Evolutionary conservation across 2,888 invertebrate species (phyloP), one percentile per base, ranked within the genome.

Genomic region (Parapristionchus giblindavisi): DNA sequence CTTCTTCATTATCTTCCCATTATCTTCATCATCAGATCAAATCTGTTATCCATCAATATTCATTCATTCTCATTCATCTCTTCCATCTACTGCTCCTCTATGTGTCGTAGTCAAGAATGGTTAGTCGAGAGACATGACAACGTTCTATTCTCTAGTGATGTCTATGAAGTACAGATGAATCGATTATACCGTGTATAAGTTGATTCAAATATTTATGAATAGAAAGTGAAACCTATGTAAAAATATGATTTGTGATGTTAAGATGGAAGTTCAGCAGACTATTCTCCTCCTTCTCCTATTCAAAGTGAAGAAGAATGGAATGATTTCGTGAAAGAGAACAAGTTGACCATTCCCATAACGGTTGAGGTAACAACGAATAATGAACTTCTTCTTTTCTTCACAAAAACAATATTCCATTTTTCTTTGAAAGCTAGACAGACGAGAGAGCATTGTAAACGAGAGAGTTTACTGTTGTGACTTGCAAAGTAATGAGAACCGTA

Each of bases 31-130:
- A 48, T 34, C 68, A 6, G 51, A 68, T 36, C 36, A 68, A 6
- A 56, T 71, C 40, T 71, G 71, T 36, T 71, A 71, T 43, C 71
- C 71, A 14, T 51, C 54, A 2, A 58, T 71, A 3, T 71, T 71
- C 14, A n/a, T 71, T n/a, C 71, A 71, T 32, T 58, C 54, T 6
- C n/a, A 40, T 2, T 34, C 34, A 14, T 51, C 40, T 36, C 40
- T 71, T 29, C 71, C 71, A 1, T 71, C 71, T 27, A 71, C 56
- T 27, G 71, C 40, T 43, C 71, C 58, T 1, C 48, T 71, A 36
- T 71, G 71, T 24, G 29, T 71, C 1, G 71, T 71, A 3, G 56
- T 54, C 17, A 54, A 56, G 40, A 71, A 71, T 58, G 54, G 58
- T 56, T 36, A 52, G 66, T 51, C 3, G 14, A n/a, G 24, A 5